Base-by-base conservation (phyloP, 2,888 invertebrate genomes). In the Uloborus plumipes region DNA sequence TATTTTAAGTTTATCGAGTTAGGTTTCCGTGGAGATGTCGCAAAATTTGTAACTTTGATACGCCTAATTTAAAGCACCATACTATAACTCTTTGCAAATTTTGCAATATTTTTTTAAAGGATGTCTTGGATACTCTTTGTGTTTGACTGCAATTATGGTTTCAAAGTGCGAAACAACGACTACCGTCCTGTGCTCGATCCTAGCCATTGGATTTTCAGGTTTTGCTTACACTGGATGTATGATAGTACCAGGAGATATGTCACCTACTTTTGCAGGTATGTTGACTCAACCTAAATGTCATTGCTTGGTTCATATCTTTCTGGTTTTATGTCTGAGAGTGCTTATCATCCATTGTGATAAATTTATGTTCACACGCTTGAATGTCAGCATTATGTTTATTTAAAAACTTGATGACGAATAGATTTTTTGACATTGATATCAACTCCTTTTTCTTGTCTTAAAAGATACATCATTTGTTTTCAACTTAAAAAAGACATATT, bases 211-310 rank as follows among this genome's bases (percentile, higher is more conserved):
- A 0, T 58, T 69, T 58, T n/a, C 47, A 4, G 69, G 55, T 6
- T 69, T 69, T 15, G 39, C 14, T 0, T 69, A n/a, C 16, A 13
- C 69, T 4, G 69, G 69, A 31, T 58, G 22, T 22, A n/a, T 55
- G 69, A 58, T 69, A 7, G 58, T 58, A 1, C 39, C 69, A 11
- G 58, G 26, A 18, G 69, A 69, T 39, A 69, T 69, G 69, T 31
- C 69, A 9, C 69, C 69, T 18, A 55, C 55, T 2, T 69, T 58
- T 16, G 55, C 69, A 39, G 69, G 69, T 69, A 22, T 55, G 69
- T 50, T 14, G 13, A 13, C 6, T 61, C 1, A 61, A 61, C 16
- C 61, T 1, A 61, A 61, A 26, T 15, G 15, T 9, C 15, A 15
- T 61, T 22, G 26, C 2, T 61, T 16, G 13, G 16, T 59, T 18